Conservation (phyloP, 2,113 vertebrate species). For the Hippocampus guttulatus region DNA sequence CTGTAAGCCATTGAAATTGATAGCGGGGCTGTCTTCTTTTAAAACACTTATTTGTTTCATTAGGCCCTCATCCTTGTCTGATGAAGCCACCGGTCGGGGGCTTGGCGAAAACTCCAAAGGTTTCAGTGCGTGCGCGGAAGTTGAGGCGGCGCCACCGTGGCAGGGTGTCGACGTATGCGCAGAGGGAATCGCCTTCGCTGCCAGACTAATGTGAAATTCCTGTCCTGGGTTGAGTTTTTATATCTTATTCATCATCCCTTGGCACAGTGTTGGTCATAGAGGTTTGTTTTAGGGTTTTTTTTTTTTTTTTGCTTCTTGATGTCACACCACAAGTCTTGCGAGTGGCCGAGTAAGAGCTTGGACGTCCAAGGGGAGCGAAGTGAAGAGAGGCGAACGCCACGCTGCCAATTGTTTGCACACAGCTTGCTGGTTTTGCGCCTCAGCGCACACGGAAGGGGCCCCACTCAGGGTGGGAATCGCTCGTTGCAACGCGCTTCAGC, state of each 20-base stretch:
- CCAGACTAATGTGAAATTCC: constrained; percentile 80
- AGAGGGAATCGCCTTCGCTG: constrained; percentile 38
- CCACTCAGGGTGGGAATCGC: not conserved
- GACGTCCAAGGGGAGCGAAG: constrained; percentile 45
- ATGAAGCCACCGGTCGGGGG: constrained; percentile 54
- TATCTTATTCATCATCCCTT: constrained; percentile 90
- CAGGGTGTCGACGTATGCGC: constrained; percentile 35
- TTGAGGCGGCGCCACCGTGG: not conserved
- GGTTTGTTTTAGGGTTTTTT: not conserved
- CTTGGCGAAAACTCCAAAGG: constrained; percentile 54
- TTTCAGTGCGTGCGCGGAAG: constrained; percentile 20
- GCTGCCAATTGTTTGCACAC: constrained; percentile 78
- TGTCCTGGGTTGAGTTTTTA: constrained; percentile 81
- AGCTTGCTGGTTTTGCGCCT: constrained; percentile 77
- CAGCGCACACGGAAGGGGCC: not conserved
- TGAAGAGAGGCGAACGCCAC: constrained; percentile 59
- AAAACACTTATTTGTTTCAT: constrained; percentile 75
- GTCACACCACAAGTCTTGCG: constrained; percentile 71
- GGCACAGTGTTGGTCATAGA: constrained; percentile 71
- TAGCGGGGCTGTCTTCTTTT: constrained; percentile 69
- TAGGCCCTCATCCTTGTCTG: constrained; percentile 62
- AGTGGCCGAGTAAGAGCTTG: constrained; percentile 62
- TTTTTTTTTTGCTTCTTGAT: constrained; percentile 68
- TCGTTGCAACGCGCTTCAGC: not conserved
- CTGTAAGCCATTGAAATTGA: constrained; percentile 76